These are phyloP conservation scores for Apoderus coryli DNA, from an alignment of 2,888 invertebrate species.

Conservation along the genomic window DNA sequence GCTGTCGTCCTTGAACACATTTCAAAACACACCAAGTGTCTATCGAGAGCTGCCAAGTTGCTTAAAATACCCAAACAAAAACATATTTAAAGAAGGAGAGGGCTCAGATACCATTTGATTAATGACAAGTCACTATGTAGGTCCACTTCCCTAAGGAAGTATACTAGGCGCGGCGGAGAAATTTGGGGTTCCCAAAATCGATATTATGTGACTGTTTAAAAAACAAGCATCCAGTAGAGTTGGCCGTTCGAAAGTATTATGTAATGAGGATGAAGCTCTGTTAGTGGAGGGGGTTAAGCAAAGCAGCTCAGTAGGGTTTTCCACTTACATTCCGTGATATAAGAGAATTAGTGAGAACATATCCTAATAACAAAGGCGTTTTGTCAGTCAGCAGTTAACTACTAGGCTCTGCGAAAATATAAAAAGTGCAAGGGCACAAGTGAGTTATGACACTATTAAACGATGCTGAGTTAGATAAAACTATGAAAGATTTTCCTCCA, in stretches of 20 bases:
- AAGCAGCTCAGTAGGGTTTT: slow-evolving; percentile 2
- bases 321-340: background rate
- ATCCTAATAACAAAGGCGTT: no score
- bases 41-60: no score
- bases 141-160: no score
- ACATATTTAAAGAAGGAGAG: no score
- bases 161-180: slow-evolving; percentile 1
- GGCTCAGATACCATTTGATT: no score
- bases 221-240: background rate
- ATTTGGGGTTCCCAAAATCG: slow-evolving; percentile 2
- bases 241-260: slow-evolving; percentile 1
- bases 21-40: no score
- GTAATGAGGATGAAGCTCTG: background rate
- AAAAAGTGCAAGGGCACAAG: slow-evolving; percentile 2
- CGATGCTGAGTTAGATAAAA: background rate
- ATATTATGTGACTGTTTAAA: slow-evolving; percentile 1
- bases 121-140: no score
- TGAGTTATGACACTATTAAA: slow-evolving; percentile 1
- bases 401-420: slow-evolving; percentile 1
- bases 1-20: no score
- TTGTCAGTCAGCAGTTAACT: no score
- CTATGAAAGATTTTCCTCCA: slow-evolving; percentile 1
- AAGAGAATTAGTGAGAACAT: background rate
- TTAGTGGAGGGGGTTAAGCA: slow-evolving; percentile 1
- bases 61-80: no score